Percentiles rank a stretch among this genome's conserved stretches.
Conservation (phyloP, 2,888 invertebrate species). For the Cetonia aurata region DNA sequence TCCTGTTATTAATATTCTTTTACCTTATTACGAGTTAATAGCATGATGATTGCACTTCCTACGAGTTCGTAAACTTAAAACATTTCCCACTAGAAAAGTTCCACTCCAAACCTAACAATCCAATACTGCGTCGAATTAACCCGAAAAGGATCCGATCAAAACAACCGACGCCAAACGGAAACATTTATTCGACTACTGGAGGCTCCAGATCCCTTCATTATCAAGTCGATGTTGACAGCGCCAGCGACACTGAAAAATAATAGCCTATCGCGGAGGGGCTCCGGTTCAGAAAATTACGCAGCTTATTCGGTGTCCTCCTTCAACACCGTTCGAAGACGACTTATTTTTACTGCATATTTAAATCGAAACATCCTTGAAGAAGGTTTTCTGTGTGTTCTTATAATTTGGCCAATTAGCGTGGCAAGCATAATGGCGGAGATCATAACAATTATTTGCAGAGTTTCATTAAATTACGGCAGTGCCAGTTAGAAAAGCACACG, state of each 20-base stretch:
- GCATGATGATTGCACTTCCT: neutral
- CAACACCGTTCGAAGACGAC: neutral
- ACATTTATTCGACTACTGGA: too few relatives aligned
- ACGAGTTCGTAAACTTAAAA: neutral
- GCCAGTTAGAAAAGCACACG: neutral
- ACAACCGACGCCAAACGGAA: neutral
- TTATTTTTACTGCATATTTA: conserved; percentile 9
- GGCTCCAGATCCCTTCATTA: neutral
- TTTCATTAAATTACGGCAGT: conserved; percentile 22
- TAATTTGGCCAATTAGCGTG: conserved; percentile 23
- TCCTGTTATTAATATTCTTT: too few relatives aligned
- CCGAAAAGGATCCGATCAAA: neutral
- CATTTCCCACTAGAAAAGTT: neutral
- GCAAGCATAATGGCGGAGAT: conserved; percentile 11
- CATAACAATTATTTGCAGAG: conserved; percentile 12
- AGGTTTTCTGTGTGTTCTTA: conserved; percentile 12
- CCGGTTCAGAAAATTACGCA: neutral
- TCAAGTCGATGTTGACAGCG: conserved; percentile 2
- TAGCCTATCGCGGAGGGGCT: neutral
- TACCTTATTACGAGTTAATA: conserved; percentile 5
- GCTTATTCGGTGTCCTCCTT: neutral
- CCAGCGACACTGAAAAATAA: neutral
- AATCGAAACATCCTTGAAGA: conserved; percentile 23
- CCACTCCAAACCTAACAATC: too few relatives aligned
- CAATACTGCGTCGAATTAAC: too few relatives aligned